These are phyloP conservation scores for Climacteris rufus DNA, from an alignment of 2,113 vertebrate genomes.

Conservation along the genomic window DNA sequence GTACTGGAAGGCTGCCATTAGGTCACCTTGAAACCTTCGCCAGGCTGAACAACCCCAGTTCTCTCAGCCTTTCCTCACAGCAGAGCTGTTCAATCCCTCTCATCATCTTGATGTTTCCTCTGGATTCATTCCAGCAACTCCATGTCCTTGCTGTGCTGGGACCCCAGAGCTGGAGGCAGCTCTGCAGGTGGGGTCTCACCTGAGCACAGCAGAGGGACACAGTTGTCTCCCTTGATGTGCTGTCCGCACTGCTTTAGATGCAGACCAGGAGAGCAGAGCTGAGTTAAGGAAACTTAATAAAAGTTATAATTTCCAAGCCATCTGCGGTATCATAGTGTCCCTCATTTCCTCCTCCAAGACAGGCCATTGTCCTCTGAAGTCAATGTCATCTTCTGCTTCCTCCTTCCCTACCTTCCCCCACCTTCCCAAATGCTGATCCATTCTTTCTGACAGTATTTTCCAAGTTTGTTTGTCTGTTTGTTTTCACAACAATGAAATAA, in stretches of 20 bases:
- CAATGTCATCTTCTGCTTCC: not conserved
- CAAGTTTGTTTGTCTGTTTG: not conserved
- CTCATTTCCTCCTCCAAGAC: not conserved
- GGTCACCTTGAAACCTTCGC: not conserved
- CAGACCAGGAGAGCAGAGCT: not conserved
- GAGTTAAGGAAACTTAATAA: not conserved
- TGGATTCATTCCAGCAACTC: not conserved
- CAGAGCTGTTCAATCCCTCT: not conserved
- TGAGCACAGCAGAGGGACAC: not conserved
- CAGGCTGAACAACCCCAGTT: not conserved
- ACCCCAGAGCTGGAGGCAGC: not conserved
- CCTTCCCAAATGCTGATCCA: not conserved
- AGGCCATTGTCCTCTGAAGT: not conserved
- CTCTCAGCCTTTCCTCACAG: not conserved
- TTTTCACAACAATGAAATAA: not conserved
- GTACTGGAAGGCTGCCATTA: no score
- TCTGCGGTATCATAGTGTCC: not conserved
- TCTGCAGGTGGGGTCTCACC: not conserved
- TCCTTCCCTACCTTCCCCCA: not conserved
- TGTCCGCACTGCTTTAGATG: not conserved
- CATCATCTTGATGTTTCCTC: not conserved
- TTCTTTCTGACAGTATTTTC: not conserved
- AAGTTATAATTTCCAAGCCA: not conserved
- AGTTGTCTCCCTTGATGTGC: not conserved
- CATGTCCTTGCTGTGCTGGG: accelerated